Evolutionary conservation across 2,888 invertebrate genomes (phyloP), one percentile per base, ranked within the genome.

Genomic region (Gymnocheta viridis): DNA sequence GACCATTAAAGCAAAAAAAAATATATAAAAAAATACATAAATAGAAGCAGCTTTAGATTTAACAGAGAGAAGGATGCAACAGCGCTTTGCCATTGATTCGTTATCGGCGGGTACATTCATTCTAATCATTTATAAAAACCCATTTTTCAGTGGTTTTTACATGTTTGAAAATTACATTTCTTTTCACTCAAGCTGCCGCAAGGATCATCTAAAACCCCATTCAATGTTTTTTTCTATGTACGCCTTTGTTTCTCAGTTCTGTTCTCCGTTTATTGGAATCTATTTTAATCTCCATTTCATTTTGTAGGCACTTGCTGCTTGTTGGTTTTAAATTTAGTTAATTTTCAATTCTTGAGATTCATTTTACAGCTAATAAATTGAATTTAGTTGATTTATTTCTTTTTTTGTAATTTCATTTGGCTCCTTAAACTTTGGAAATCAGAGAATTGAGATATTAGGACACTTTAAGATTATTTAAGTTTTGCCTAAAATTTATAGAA

Each of bases 301-400:
- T 66, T 44, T 17, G n/a, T 66, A 66, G 44, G 24, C 44, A 41
- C 54, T 38, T 51, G 41, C 6, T 19, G 2, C 29, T 62, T 49
- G 17, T 62, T 7, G 29, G 1, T 49, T 35, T 62, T 14, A 56
- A 54, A 56, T 35, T 54, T 17, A 44, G 32, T 76, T 56, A 44
- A 66, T 66, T 56, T 56, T 41, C 44, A 47, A 76, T 76, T 22
- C 22, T 35, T 17, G 32, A 24, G 17, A 22, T 54, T 66, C 44
- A 56, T 66, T 32, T 32, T 44, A 47, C 38, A 60, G 19, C 35
- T 29, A 19, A n/a, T 19, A 56, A 35, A 51, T 22, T 2, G 14
- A 64, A 54, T 74, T 54, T 29, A 22, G 17, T 35, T 54, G 22
- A 14, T 38, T 51, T 32, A n/a, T n/a, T n/a, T n/a, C n/a, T n/a